A percentile compares a stretch with the other conserved stretches of the same genome.
phyloP scores from a whole-genome alignment of 2,113 vertebrate species.

The Taxidea taxus region DNA sequence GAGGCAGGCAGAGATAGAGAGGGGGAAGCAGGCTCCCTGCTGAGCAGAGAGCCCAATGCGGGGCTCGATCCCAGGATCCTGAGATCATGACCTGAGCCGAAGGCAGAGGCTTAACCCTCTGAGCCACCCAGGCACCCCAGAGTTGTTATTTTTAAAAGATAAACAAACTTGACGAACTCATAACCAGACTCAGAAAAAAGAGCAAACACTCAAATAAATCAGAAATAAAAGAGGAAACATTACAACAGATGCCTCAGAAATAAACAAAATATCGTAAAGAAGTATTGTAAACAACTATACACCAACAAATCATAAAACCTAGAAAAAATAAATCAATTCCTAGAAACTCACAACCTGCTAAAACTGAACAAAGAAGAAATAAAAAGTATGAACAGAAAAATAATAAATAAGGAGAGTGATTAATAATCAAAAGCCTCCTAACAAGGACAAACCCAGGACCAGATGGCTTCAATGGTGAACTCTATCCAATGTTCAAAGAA shows the following conservation, averaged over 20 bases:
- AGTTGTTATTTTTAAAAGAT: not conserved
- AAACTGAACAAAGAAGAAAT: not conserved
- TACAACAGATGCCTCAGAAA: not conserved
- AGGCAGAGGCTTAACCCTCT: no score
- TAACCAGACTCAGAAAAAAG: not conserved
- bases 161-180: not conserved
- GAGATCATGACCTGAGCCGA: no score
- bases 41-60: no score
- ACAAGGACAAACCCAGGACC: not conserved
- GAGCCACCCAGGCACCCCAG: no score
- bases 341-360: not conserved
- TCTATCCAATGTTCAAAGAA: not conserved
- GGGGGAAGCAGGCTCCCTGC: no score
- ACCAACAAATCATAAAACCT: not conserved
- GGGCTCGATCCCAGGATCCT: no score
- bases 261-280: not conserved
- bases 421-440: not conserved
- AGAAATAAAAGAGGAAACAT: not conserved
- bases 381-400: not conserved
- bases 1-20: no score
- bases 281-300: not conserved
- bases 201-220: not conserved
- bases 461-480: not conserved
- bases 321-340: not conserved
- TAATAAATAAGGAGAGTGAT: not conserved